Evolutionary conservation across 2,797 vertebrate species (phyloP), one percentile per base, ranked within the genome.

Genomic region (Propithecus perrieri): DNA sequence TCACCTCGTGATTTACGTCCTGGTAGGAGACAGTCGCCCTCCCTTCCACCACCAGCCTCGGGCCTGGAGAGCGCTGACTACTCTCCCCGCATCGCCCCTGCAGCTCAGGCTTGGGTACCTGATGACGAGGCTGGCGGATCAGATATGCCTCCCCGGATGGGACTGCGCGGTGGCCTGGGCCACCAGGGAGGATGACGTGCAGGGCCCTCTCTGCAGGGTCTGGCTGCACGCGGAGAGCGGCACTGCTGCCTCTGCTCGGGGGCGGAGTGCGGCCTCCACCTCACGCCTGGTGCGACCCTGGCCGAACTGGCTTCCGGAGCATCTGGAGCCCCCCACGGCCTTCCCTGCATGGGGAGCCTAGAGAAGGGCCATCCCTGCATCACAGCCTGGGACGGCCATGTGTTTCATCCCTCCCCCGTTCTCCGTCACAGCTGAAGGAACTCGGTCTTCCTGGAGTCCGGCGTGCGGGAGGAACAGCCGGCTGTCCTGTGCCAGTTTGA

Each of bases 161-260:
- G 46, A 50, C n/a, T 50, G 15, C 2, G n/a, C 3, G 7, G 33
- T 18, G 55, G 38, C n/a, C 50, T 4, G 20, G 69, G 12, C 74
- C 22, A 5, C 63, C 75, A 28, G 30, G 50, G 38, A 33, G 4
- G 38, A 22, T 38, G 50, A 12, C 9, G 0, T 11, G 18, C 43
- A 5, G 9, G 35, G 26, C 67, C n/a, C 8, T 38, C 5, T 38
- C n/a, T 15, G n/a, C 5, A 41, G 89, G 43, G 15, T 4, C 13
- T 3, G 4, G 67, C 13, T 3, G 35, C 26, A 1, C 0, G 11
- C 17, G 33, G 76, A 57, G 33, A 41, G 41, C 4, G 7, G 30
- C 0, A 0, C 22, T 1, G 0, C 53, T 4, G 17, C 33, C 1
- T 11, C 38, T 15, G 9, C 6, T 7, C 14, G 11, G 72, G 1